These are phyloP conservation scores for Nannobrachium achirus DNA, from an alignment of 2,113 vertebrate species.

Conservation along the genomic window DNA sequence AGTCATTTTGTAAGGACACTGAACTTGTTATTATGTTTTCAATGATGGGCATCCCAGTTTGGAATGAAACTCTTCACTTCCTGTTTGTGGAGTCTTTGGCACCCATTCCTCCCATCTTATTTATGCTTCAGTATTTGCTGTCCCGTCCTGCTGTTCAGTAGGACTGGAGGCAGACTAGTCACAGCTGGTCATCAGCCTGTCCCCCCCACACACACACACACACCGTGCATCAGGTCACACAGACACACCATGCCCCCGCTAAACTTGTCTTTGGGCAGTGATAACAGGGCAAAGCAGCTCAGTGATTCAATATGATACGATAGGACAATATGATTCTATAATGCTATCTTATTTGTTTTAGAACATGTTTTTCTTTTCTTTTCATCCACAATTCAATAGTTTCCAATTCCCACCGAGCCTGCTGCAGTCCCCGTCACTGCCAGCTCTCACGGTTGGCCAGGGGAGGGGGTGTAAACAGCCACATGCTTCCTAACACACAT, in stretches of 20 bases:
- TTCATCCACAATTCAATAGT: no score
- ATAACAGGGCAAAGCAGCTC: constrained; percentile 46
- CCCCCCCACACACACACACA: neutral
- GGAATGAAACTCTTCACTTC: neutral
- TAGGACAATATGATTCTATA: no score
- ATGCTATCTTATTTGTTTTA: no score
- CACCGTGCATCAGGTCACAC: no score
- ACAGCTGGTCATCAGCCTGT: constrained; percentile 8
- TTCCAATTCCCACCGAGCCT: no score
- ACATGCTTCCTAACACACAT: no score
- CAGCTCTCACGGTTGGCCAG: no score
- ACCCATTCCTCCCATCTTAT: neutral
- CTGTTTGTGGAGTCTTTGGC: neutral
- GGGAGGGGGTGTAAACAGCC: no score
- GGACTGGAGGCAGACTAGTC: no score
- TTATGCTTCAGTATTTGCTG: neutral
- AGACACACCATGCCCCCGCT: neutral
- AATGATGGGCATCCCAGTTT: neutral
- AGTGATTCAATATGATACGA: neutral
- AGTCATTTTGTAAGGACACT: neutral
- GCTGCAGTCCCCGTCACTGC: no score
- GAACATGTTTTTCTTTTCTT: no score
- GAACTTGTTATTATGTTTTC: neutral
- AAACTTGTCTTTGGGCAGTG: constrained; percentile 40
- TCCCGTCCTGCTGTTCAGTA: no score